A percentile compares a stretch with the other conserved stretches of the same genome.
These are phyloP conservation scores for Drosophila mercatorum DNA, from an alignment of 2,888 invertebrate species.

Conservation along the genomic window DNA sequence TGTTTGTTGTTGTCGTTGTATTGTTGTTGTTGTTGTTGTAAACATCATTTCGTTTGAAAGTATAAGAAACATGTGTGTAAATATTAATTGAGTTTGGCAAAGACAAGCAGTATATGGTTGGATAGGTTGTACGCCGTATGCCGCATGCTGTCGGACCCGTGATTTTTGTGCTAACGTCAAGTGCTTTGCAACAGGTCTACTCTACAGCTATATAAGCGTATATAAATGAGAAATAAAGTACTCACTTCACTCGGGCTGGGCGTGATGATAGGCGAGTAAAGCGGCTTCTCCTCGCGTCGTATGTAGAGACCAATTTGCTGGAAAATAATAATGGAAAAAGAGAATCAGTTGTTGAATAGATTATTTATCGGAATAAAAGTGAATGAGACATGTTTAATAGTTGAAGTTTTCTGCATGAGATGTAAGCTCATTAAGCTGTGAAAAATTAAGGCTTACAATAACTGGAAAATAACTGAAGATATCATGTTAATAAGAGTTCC, in stretches of 20 bases:
- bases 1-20: conserved; percentile 33
- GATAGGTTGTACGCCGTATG: conserved; percentile 7
- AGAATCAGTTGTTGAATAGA: neutral
- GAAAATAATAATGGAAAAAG: conserved; percentile 22
- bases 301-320: conserved; percentile 82
- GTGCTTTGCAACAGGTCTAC: conserved; percentile 34
- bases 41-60: conserved; percentile 72
- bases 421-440: neutral
- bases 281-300: conserved; percentile 79
- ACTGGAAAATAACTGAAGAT: neutral
- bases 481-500: neutral
- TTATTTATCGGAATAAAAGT: neutral
- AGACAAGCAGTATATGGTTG: conserved; percentile 51
- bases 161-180: conserved; percentile 15
- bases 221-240: conserved; percentile 14
- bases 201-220: neutral
- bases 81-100: conserved; percentile 72
- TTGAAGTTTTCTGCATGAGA: neutral
- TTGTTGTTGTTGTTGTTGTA: conserved; percentile 44
- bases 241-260: conserved; percentile 80
- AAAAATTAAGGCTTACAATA: neutral
- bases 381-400: neutral
- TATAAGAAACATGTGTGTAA: conserved; percentile 79
- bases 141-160: conserved; percentile 15
- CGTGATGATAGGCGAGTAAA: conserved; percentile 76